A percentile compares a stretch with the other conserved stretches of the same genome.
These are phyloP conservation scores for Ethmia dodecea DNA, from an alignment of 2,888 invertebrate genomes.

Conservation along the genomic window DNA sequence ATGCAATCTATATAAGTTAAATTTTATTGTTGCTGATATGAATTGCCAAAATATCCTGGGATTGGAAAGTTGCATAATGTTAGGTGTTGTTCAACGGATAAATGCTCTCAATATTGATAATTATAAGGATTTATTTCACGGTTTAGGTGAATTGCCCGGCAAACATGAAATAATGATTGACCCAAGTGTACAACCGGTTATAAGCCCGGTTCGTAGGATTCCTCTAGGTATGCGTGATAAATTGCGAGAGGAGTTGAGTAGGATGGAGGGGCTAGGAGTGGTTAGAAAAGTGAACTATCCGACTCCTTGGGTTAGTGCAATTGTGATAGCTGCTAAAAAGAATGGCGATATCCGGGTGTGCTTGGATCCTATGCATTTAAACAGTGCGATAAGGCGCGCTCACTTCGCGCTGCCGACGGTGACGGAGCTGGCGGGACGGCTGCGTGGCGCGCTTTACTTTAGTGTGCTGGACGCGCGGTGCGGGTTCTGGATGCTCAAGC, in stretches of 20 bases:
- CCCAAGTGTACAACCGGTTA: not conserved
- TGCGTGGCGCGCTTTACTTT: constrained; percentile 9
- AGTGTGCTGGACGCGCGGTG: constrained; percentile 3
- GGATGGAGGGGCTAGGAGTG: not conserved
- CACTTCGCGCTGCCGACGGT: not conserved
- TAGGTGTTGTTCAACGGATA: constrained; percentile 8
- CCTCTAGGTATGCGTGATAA: not conserved
- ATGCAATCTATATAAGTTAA: no score
- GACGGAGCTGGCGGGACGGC: not conserved
- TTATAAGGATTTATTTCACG: not conserved
- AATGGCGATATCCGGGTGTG: not conserved
- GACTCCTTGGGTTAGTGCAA: not conserved
- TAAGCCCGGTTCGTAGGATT: not conserved
- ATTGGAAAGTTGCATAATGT: not conserved
- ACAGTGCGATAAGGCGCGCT: not conserved
- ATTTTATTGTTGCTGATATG: constrained; percentile 8
- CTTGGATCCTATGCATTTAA: constrained; percentile 1
- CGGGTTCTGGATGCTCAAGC: not conserved
- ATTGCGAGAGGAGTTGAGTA: not conserved
- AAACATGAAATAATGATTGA: not conserved
- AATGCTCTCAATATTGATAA: constrained; percentile 2
- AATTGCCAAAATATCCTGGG: constrained; percentile 5
- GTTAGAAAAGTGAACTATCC: not conserved
- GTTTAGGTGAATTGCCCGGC: not conserved
- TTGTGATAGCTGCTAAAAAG: not conserved